A percentile compares a stretch with the other conserved stretches of the same genome.
phyloP scores from a whole-genome alignment of 2,797 vertebrate genomes.

The Phrynocephalus guinanensis region DNA sequence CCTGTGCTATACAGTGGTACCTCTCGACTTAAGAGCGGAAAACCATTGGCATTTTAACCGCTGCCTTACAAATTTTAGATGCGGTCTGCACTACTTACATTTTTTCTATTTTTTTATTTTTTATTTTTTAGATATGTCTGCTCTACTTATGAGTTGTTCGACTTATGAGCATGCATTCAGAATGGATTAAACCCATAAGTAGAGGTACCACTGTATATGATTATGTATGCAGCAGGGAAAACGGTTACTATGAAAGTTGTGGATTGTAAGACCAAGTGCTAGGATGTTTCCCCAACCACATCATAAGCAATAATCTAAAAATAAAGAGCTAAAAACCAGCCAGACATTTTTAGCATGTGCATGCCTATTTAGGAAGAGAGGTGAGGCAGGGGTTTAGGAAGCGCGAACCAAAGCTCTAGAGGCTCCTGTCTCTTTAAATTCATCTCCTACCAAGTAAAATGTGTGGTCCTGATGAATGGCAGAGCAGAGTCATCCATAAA shows the following conservation, averaged over 20 bases:
- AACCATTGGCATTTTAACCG: no score
- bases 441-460: conserved; percentile 80
- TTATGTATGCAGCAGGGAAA: conserved; percentile 33
- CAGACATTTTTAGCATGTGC: conserved; percentile 61
- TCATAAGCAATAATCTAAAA: conserved; percentile 62
- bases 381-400: conserved; percentile 74
- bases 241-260: conserved; percentile 47
- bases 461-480: conserved; percentile 85
- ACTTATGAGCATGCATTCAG: no score
- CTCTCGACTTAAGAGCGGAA: no score
- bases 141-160: no score
- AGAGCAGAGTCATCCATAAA: conserved; percentile 85
- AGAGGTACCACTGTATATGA: background rate
- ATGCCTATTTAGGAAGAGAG: conserved; percentile 74
- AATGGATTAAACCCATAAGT: no score
- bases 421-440: conserved; percentile 80
- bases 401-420: conserved; percentile 74
- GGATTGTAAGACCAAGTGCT: conserved; percentile 48
- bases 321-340: conserved; percentile 67
- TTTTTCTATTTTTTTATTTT: no score
- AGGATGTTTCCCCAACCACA: conserved; percentile 56
- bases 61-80: no score
- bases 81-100: no score
- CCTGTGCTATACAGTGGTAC: no score
- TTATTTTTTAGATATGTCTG: no score